phyloP scores from a whole-genome alignment of 2,888 invertebrate genomes.

The Lydus trimaculatus region DNA sequence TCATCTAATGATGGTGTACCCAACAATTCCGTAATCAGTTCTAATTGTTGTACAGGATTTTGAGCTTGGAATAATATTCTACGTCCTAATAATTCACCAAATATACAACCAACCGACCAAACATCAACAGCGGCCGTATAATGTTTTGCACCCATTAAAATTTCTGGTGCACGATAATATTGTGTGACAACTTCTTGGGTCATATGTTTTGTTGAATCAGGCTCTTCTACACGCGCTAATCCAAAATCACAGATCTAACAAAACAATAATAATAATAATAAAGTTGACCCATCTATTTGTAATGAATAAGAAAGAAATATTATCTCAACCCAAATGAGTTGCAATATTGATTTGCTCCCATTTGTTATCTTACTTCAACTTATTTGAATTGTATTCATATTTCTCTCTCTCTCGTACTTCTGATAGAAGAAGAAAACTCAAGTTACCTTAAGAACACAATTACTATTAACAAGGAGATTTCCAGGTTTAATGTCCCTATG shows the following conservation, averaged over 20 bases:
- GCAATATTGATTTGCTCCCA: no score
- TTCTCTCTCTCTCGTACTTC: no score
- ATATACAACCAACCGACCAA: constrained; percentile 99
- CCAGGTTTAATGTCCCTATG: constrained; percentile 99
- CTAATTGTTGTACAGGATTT: constrained; percentile 96
- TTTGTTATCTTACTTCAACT: no score
- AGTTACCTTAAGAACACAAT: constrained; percentile 92
- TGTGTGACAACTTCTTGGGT: constrained; percentile 99
- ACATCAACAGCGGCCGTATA: constrained; percentile 97
- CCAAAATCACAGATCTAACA: constrained; percentile 98
- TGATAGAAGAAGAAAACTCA: not conserved
- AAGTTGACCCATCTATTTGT: constrained; percentile 17
- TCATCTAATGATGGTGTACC: constrained; percentile 96
- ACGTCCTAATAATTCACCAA: constrained; percentile 94
- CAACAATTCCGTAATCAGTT: constrained; percentile 95
- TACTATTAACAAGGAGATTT: constrained; percentile 98
- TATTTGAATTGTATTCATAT: no score
- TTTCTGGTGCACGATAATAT: constrained; percentile 99
- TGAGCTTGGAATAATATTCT: constrained; percentile 94
- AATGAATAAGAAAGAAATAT: no score
- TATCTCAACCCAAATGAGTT: no score
- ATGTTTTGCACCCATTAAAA: constrained; percentile 97
- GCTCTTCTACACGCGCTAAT: constrained; percentile 96
- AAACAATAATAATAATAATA: not conserved
- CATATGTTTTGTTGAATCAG: constrained; percentile 93